Conservation (phyloP, 2,888 invertebrate genomes). For the Monoplex corrugatus region DNA sequence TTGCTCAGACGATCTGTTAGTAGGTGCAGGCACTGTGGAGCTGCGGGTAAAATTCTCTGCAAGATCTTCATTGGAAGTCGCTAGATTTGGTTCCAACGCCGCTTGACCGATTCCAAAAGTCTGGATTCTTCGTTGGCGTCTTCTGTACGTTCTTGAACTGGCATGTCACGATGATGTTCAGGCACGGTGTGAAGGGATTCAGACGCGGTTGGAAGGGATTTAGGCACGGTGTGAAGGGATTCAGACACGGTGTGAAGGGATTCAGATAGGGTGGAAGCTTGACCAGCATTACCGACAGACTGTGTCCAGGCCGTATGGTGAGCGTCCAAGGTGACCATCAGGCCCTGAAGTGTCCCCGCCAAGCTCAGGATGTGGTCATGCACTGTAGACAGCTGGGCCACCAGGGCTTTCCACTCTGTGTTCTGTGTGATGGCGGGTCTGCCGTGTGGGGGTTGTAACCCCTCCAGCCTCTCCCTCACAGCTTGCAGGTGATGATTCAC, state of each 20-base stretch:
- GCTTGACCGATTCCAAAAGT: no score
- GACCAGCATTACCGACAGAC: not conserved
- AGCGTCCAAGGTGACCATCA: not conserved
- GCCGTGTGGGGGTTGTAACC: constrained; percentile 5
- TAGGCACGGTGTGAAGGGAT: no score
- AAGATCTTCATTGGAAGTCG: no score
- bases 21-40: no score
- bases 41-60: no score
- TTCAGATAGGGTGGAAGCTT: not conserved
- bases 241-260: not conserved
- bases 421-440: constrained; percentile 22
- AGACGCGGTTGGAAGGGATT: no score
- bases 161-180: no score
- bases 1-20: no score
- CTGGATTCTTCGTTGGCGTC: no score
- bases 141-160: no score
- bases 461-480: not conserved
- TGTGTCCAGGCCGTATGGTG: not conserved
- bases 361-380: not conserved
- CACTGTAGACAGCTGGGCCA: not conserved
- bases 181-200: no score
- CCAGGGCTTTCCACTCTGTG: not conserved
- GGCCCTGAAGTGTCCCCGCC: not conserved
- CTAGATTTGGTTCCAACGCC: no score
- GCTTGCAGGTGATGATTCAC: not conserved